Evolutionary conservation across 2,888 invertebrate genomes (phyloP), one percentile per base, ranked within the genome.

Genomic region (Hybos culiciformis): DNA sequence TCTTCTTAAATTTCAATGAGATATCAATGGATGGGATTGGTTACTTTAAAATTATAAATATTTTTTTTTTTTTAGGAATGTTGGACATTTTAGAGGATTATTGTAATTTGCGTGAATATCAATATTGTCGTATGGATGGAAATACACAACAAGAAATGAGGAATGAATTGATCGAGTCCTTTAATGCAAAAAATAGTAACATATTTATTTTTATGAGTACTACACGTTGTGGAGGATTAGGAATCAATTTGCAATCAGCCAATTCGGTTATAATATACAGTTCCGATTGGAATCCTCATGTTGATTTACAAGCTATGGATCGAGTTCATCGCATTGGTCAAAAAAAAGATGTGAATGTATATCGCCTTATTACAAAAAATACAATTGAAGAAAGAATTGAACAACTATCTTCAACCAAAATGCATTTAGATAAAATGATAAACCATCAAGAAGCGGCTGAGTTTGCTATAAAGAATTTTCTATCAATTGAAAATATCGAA

Each of bases 211-310:
- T 98, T 65, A 96, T 99, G 96, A 70, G 98, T 62, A 94, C 94
- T 0, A 99, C 98, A 0, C 75, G 98, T 53, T 98, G 98, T 29
- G 98, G 98, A 43, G 98, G 98, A 55, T 73, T 98, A 49, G 96
- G 97, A 56, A 97, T 97, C 57, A 97, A 97, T 70, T 74, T 97
- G 57, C 93, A 94, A 1, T 91, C 96, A 0, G 98, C 98, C 0
- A 96, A 98, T 65, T 88, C 94, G n/a, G 97, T 98, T 46, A 84
- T 98, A 50, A 81, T 98, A 39, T 97, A 85, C 58, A 97, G 98
- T 65, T 96, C 94, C 0, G 98, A 98, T 68, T 98, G 97, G 97
- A 98, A 98, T 73, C 98, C 97, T 0, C 97, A 98, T 64, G 93
- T 93, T 80, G 93, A 93, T 66, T 68, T 94, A 46, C 93, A 93